These are phyloP conservation scores for Prenolepis imparis DNA, from an alignment of 2,888 invertebrate species.

Conservation along the genomic window DNA sequence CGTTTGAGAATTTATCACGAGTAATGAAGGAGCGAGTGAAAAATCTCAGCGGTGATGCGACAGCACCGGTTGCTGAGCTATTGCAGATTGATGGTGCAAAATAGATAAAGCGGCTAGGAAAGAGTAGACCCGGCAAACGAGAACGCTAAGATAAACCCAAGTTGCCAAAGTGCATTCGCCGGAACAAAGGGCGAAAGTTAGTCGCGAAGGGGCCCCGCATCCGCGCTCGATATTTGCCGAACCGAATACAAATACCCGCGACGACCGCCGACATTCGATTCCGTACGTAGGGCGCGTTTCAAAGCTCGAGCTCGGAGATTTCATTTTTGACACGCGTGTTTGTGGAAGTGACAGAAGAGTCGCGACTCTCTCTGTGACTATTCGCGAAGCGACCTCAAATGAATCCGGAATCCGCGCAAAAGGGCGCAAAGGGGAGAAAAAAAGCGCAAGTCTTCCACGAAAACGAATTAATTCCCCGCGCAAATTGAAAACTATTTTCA, in stretches of 20 bases:
- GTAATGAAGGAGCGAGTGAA: background rate
- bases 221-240: slow-evolving; percentile 37
- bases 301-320: slow-evolving; percentile 23
- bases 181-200: slow-evolving; percentile 46
- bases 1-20: background rate
- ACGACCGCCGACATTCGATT: slow-evolving; percentile 34
- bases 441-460: background rate
- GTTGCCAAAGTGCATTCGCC: slow-evolving; percentile 31
- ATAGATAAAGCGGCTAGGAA: slow-evolving; percentile 21
- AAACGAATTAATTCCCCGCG: slow-evolving; percentile 39
- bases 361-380: slow-evolving; percentile 7
- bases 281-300: slow-evolving; percentile 15
- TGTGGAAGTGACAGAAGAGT: slow-evolving; percentile 44
- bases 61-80: background rate
- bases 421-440: background rate
- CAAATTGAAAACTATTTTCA: slow-evolving; percentile 49
- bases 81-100: slow-evolving; percentile 28
- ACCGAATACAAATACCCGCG: slow-evolving; percentile 52
- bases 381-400: slow-evolving; percentile 1
- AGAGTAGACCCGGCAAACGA: background rate
- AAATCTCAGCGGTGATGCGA: background rate
- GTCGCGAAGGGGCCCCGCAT: slow-evolving; percentile 6
- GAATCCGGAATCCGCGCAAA: background rate
- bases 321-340: slow-evolving; percentile 36
- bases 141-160: slow-evolving; percentile 47